phyloP scores from a whole-genome alignment of 2,113 vertebrate species.

The Hepsetus odoe region DNA sequence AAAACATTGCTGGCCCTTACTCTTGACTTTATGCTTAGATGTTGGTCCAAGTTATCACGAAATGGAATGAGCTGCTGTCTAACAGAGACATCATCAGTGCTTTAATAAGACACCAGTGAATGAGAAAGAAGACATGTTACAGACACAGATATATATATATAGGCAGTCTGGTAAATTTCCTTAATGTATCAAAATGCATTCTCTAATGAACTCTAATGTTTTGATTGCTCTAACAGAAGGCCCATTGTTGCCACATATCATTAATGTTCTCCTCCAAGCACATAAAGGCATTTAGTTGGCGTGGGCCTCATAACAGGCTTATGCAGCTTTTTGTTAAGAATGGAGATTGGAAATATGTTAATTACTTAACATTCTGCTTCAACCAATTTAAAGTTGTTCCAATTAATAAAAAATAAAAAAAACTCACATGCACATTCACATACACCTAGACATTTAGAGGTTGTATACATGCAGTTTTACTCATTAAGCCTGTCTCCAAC shows the following conservation, averaged over 20 bases:
- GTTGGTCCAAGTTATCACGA: too few species aligned
- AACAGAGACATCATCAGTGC: too few species aligned
- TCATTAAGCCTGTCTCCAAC: conserved; percentile 3
- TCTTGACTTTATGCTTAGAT: too few species aligned
- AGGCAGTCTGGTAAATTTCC: too few species aligned
- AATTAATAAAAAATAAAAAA: background rate
- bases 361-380: conserved; percentile 33
- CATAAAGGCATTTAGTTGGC: conserved; percentile 8
- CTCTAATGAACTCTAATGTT: too few species aligned
- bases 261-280: conserved; percentile 34
- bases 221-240: too few species aligned
- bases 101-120: too few species aligned
- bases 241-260: background rate
- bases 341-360: conserved; percentile 39
- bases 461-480: background rate
- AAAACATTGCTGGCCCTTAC: too few species aligned
- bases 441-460: background rate
- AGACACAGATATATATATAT: too few species aligned
- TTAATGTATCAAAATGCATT: too few species aligned
- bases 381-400: conserved; percentile 41
- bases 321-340: background rate
- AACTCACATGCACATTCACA: background rate
- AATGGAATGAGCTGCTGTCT: too few species aligned
- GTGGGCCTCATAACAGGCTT: conserved; percentile 10
- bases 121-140: too few species aligned